Base-by-base conservation (phyloP, 2,888 invertebrate species). In the Hypomecis atomaria region DNA sequence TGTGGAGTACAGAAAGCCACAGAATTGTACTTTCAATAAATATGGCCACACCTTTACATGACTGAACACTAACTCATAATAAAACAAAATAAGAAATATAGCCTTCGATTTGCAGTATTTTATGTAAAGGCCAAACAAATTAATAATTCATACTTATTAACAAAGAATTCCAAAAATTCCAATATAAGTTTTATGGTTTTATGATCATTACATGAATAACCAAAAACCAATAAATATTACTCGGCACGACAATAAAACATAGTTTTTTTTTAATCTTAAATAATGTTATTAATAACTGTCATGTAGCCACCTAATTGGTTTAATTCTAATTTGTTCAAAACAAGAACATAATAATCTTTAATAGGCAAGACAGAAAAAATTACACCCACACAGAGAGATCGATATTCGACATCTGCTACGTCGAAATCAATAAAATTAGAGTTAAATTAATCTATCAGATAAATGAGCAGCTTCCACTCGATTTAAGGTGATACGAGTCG, bases 291-390 rank as follows among this genome's bases (percentile, higher is more conserved):
- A 58, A 54, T 54, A 54, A 58, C 36, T 59, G 53, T 49, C 63
- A 6, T 43, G 54, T 54, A 49, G 9, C 54, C 54, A 62, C 48
- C 48, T 59, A 63, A 63, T 63, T 47, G 48, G 54, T 36, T 63
- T 58, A 59, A 54, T 11, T 11, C 63, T 54, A 58, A 63, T 63
- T 54, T 59, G 63, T 54, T 48, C 57, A 54, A 10, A 59, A 54
- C 63, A 33, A 63, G 58, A 49, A 45, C 52, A 59, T 59, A 34
- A 59, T 53, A 34, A 45, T 9, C 40, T 53, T 23, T 43, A 58
- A 52, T 43, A 53, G 58, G 63, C 11, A 33, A 44, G 0, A 5
- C 13, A 37, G 54, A 59, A 62, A 59, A 58, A 49, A 49, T 36
- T 11, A 43, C 53, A 43, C 63, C 63, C 11, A 63, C 63, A 4